Conservation (phyloP, 2,113 vertebrate species). For the Hypocryptadius cinnamomeus region DNA sequence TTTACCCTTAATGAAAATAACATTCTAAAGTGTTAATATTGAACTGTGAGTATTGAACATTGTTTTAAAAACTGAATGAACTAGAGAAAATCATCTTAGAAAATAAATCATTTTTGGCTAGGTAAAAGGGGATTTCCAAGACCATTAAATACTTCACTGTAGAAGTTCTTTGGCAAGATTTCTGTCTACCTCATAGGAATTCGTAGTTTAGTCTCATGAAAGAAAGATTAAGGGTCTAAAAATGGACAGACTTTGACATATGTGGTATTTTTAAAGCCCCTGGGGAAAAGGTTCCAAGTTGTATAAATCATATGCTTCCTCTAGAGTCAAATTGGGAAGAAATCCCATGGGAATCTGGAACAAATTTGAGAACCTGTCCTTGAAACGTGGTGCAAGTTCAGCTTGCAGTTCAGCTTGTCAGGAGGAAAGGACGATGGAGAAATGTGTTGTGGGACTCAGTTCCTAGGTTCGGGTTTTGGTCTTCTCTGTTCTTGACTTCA, state of each 20-base stretch:
- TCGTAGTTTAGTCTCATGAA: neutral
- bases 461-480: neutral
- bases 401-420: neutral
- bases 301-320: neutral
- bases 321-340: neutral
- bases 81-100: neutral
- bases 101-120: neutral
- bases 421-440: neutral
- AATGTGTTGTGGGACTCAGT: neutral
- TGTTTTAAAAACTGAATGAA: neutral
- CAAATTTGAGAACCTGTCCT: neutral
- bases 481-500: neutral
- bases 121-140: neutral
- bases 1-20: neutral
- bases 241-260: neutral
- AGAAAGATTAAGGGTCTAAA: neutral
- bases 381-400: neutral
- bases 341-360: neutral
- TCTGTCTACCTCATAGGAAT: neutral
- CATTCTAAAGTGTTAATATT: neutral
- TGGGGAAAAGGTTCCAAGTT: neutral
- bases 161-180: neutral
- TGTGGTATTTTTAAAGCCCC: neutral
- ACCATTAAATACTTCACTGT: neutral
- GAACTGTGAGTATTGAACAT: neutral